Evolutionary conservation across 2,797 vertebrate genomes (phyloP).

Genomic region (Pagetopsis macropterus): DNA sequence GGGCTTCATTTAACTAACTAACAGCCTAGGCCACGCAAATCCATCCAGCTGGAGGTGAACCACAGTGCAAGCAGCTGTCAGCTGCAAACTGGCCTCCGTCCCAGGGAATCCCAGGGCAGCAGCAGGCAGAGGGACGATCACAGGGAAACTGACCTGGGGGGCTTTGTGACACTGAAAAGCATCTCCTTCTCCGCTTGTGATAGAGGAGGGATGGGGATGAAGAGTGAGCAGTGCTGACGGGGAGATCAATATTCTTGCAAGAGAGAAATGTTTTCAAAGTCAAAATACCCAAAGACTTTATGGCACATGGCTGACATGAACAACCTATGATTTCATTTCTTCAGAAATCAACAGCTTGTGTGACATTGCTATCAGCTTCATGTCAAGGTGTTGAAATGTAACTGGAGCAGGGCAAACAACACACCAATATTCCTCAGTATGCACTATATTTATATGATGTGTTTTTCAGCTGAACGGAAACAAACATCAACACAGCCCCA

Average conservation of each 20-base stretch:
- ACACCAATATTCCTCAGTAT: neutral
- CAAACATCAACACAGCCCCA: constrained; percentile 2
- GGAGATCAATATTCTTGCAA: neutral
- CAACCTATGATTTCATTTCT: neutral
- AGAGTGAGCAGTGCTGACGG: neutral
- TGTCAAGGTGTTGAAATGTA: neutral
- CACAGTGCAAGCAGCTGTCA: constrained; percentile 65
- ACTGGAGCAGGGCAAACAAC: neutral
- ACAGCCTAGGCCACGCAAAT: constrained; percentile 70
- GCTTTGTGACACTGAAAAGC: constrained; percentile 32
- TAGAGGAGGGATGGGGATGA: neutral
- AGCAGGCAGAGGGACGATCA: constrained; percentile 34
- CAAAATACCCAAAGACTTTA: neutral
- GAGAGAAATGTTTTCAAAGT: neutral
- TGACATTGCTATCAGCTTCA: neutral
- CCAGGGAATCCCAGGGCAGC: constrained; percentile 52
- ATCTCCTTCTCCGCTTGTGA: constrained; percentile 7
- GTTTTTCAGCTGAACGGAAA: neutral
- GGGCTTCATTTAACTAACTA: constrained; percentile 79
- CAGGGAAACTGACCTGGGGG: constrained; percentile 34
- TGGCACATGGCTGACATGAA: neutral
- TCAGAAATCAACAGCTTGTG: neutral
- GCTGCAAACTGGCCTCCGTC: constrained; percentile 57
- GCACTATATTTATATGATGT: neutral
- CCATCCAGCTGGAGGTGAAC: constrained; percentile 74